phyloP scores from a whole-genome alignment of 2,888 invertebrate species.

The Maniola hyperantus region DNA sequence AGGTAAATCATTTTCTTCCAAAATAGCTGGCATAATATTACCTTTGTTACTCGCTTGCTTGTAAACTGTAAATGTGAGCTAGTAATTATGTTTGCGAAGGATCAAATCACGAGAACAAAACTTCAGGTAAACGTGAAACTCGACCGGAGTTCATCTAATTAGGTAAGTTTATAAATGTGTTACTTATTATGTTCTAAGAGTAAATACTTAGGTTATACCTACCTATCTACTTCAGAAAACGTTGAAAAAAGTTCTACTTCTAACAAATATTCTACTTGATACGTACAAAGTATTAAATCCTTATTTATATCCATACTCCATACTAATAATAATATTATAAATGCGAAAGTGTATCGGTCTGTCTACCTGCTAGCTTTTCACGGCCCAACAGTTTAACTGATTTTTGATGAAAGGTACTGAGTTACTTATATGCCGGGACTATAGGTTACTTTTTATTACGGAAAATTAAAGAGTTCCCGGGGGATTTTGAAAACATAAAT shows the following conservation, averaged over 20 bases:
- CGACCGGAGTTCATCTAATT: conserved; percentile 9
- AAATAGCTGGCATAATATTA: background rate
- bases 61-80: background rate
- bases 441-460: no score
- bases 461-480: no score
- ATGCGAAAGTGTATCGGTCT: background rate
- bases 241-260: background rate
- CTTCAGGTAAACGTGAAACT: conserved; percentile 20
- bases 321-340: background rate
- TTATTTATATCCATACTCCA: no score
- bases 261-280: no score
- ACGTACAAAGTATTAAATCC: background rate
- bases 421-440: no score
- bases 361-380: no score
- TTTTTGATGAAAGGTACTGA: no score
- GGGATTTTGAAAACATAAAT: no score
- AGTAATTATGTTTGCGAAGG: conserved; percentile 18
- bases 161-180: conserved; percentile 17
- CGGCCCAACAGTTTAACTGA: no score
- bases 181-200: conserved; percentile 9
- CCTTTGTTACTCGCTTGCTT: background rate
- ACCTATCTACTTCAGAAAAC: background rate
- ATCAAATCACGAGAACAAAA: conserved; percentile 20
- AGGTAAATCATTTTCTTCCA: background rate
- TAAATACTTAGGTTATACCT: background rate